These are phyloP conservation scores for Pseudomyrmex pallidus DNA, from an alignment of 1,140 invertebrate genomes.

Conservation along the genomic window DNA sequence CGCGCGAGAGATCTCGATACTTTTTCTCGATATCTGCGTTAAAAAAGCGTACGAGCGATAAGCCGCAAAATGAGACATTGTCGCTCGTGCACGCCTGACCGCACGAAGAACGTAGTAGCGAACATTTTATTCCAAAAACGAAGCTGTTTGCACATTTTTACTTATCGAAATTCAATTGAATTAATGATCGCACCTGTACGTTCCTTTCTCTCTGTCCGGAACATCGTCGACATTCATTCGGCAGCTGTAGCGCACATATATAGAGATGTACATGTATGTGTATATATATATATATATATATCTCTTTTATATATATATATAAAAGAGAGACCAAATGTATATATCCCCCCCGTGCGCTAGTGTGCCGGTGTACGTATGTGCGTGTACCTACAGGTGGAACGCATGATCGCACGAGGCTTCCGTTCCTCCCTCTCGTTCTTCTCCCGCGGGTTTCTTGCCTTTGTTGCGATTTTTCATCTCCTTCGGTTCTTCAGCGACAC, in stretches of 20 bases:
- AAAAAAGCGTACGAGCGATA: neutral
- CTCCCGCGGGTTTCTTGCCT: slow-evolving; percentile 9
- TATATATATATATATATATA: no score
- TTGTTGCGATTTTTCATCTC: slow-evolving; percentile 49
- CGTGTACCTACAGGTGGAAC: slow-evolving; percentile 69
- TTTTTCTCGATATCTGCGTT: neutral
- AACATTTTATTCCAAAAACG: slow-evolving; percentile 5
- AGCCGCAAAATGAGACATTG: neutral
- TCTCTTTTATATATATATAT: neutral
- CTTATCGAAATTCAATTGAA: slow-evolving; percentile 72
- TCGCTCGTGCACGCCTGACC: neutral
- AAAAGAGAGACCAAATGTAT: slow-evolving; percentile 55
- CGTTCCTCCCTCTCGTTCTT: slow-evolving; percentile 19
- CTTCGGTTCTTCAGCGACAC: slow-evolving; percentile 38
- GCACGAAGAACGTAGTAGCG: slow-evolving; percentile 16
- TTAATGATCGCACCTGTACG: slow-evolving; percentile 74
- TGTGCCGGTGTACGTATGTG: slow-evolving; percentile 5
- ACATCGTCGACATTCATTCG: slow-evolving; percentile 47
- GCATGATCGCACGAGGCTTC: slow-evolving; percentile 54
- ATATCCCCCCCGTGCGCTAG: slow-evolving; percentile 36
- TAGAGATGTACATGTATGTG: no score
- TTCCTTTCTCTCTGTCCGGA: slow-evolving; percentile 70
- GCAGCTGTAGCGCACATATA: slow-evolving; percentile 62
- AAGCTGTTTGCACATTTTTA: slow-evolving; percentile 57
- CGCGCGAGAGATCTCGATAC: neutral